Conservation (phyloP, 2,888 invertebrate species). For the Osmoderma eremita region DNA sequence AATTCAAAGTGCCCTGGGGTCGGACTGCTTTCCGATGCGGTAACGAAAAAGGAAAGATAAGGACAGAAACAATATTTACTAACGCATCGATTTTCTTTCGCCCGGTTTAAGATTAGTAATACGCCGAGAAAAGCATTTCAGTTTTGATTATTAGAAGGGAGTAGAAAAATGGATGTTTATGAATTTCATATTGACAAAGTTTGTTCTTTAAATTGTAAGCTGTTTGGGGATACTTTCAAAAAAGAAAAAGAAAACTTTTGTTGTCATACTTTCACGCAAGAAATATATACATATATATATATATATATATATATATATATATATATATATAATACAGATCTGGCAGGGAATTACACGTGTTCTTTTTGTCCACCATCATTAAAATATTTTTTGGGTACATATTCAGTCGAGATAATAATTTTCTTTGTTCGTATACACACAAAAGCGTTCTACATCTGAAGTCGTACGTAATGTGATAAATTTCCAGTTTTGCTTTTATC, state of each 20-base stretch:
- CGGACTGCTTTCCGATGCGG: constrained; percentile 2
- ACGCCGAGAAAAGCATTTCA: no score
- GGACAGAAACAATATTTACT: not conserved
- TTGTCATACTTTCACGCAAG: not conserved
- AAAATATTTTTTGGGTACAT: constrained; percentile 19
- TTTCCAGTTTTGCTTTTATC: constrained; percentile 27
- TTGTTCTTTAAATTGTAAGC: no score
- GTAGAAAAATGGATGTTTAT: no score
- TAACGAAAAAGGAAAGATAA: constrained; percentile 12
- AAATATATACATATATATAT: not conserved
- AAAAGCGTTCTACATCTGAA: not conserved
- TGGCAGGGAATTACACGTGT: constrained; percentile 11
- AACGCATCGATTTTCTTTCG: constrained; percentile 16
- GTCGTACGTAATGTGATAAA: not conserved
- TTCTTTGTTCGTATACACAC: constrained; percentile 8
- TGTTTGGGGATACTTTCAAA: no score
- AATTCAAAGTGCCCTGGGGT: not conserved
- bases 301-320: no score
- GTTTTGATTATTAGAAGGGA: no score
- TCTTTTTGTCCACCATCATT: constrained; percentile 2
- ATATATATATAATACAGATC: no score
- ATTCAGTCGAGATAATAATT: constrained; percentile 12
- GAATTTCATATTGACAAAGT: no score
- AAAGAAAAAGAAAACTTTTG: no score
- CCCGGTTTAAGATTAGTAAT: not conserved